Evolutionary conservation across 2,888 invertebrate species (phyloP), one percentile per base, ranked within the genome.

Genomic region (Nephrocerus scutellatus): DNA sequence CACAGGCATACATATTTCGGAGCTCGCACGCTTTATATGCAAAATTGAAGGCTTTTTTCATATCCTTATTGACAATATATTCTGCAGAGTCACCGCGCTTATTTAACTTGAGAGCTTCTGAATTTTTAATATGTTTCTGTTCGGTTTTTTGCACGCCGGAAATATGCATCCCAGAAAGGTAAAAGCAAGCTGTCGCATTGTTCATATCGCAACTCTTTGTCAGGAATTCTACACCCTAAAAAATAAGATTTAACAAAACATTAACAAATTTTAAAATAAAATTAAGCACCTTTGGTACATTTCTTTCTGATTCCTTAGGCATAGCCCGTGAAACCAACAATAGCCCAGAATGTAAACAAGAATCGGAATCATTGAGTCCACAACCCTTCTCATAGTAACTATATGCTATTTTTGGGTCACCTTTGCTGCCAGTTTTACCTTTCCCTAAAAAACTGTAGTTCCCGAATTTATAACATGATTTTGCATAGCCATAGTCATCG

Each of bases 381-480:
- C 93, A 93, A 1, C 84, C 88, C 60, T 81, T 84, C 40, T 80
- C 77, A 54, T 84, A 83, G 62, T 88, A 88, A 30, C 74, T 70
- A 50, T 79, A 75, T 0, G 83, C 84, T 42, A 73, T 73, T n/a
- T 63, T 61, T 1, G 72, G 62, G 55, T 84, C 76, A 13, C 75
- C 71, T 50, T 77, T 76, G 42, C 64, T 62, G 23, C 66, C 65
- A 33, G 63, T 65, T 33, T 66, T 66, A 25, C 81, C 81, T 62
- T 76, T 76, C 33, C 87, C 87, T 3, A 81, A 52, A 43, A 82
- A 63, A 29, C 73, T 71, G 51, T 82, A 86, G 55, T 82, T 84
- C 3, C 84, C 96, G 62, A 77, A 84, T 67, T 91, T 92, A 49
- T 82, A 77, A 64, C 97, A 97, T 59, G 95, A 95, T 61, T 80